Conservation (phyloP, 1,140 invertebrate species). For the Melitaea cinxia region DNA sequence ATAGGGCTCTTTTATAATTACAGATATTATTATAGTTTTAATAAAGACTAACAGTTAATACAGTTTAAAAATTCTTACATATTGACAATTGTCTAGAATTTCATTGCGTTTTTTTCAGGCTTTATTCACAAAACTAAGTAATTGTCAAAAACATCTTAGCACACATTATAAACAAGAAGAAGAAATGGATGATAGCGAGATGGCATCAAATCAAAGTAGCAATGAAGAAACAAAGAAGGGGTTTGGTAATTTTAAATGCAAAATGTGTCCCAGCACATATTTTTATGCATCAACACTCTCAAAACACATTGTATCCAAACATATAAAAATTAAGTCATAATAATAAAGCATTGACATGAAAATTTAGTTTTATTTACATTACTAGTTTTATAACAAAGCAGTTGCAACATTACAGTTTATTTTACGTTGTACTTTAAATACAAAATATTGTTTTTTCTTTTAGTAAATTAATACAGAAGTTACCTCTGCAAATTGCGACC, state of each 20-base stretch:
- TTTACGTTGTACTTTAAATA: no score
- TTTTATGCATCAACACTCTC: slow-evolving; percentile 52
- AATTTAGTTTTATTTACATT: slow-evolving; percentile 10
- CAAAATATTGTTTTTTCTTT: no score
- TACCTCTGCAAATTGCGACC: no score
- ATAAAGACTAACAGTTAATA: no score
- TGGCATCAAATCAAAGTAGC: slow-evolving; percentile 4
- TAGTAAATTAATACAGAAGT: no score
- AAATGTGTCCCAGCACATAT: slow-evolving; percentile 60
- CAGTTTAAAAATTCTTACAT: background rate
- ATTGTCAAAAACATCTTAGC: slow-evolving; percentile 60
- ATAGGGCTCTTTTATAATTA: no score
- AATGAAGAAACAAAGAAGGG: slow-evolving; percentile 11
- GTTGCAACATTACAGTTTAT: background rate
- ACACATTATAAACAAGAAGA: slow-evolving; percentile 41
- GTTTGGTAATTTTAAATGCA: slow-evolving; percentile 49
- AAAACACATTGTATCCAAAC: slow-evolving; percentile 60
- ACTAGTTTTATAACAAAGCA: background rate
- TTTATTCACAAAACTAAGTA: slow-evolving; percentile 48
- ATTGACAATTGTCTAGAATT: background rate
- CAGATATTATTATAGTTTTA: no score
- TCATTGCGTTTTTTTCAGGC: slow-evolving; percentile 48
- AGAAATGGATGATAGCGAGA: slow-evolving; percentile 1
- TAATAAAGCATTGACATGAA: slow-evolving; percentile 4
- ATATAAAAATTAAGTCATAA: slow-evolving; percentile 50